These are phyloP conservation scores for Hormiphora californensis DNA, from an alignment of 37 sponge, comb jelly and placozoan genomes.

Conservation along the genomic window DNA sequence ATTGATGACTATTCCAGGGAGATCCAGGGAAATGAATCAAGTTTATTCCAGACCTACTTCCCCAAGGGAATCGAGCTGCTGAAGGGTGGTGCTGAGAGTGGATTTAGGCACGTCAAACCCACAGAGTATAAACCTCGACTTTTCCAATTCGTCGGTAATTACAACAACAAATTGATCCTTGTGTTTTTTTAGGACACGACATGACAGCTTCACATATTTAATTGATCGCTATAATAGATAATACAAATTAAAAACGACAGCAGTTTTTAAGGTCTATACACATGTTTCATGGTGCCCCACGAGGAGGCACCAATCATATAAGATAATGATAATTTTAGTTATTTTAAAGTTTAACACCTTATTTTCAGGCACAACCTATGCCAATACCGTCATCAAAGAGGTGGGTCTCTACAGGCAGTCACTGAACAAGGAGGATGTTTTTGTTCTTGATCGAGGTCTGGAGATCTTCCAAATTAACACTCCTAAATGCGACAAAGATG, in stretches of 20 bases:
- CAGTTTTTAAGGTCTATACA: no score
- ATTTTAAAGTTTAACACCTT: no score
- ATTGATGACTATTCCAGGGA: no score
- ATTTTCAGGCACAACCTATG: neutral
- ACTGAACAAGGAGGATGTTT: neutral
- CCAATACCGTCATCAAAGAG: neutral
- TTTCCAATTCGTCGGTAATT: neutral
- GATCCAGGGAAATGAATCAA: neutral
- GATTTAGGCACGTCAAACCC: neutral
- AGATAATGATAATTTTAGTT: no score
- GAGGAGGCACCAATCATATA: no score
- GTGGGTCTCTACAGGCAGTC: conserved; percentile 9
- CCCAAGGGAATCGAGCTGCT: neutral
- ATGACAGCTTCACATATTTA: no score
- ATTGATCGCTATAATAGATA: no score
- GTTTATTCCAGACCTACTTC: neutral
- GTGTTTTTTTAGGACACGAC: no score
- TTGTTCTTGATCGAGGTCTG: neutral
- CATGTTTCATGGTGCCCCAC: no score
- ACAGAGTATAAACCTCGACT: conserved; percentile 1
- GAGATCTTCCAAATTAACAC: neutral
- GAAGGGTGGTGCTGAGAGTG: conserved; percentile 23
- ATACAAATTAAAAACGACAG: no score
- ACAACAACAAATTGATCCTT: no score
- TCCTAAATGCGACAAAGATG: conserved; percentile 5